Base-by-base conservation (phyloP, 2,888 invertebrate species). In the Heliconius ethilla region DNA sequence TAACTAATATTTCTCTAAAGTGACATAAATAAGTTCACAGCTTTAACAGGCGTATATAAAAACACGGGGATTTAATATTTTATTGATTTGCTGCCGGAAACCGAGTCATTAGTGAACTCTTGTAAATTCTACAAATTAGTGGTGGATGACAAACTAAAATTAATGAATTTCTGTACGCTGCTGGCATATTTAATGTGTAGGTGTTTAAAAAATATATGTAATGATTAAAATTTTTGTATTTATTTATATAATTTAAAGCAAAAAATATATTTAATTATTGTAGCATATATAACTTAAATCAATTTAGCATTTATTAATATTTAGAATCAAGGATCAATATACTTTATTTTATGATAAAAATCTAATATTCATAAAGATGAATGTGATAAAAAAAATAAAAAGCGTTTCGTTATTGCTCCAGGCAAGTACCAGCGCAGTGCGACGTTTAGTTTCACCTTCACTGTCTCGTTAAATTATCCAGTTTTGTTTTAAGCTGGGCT, bases 121-220 rank as follows among this genome's bases (percentile, higher is more conserved):
- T 89, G 89, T 94, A 92, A 92, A 92, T 94, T 91, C 89, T 87
- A 93, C 92, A 92, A 93, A 94, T 94, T 93, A 92, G 91, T 90
- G 86, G 88, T 84, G 89, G 93, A 92, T 92, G 93, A 93, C 93
- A 94, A 91, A 93, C 89, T 90, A 89, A 92, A 89, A 94, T 94
- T 93, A 92, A 94, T 93, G 91, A 86, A 84, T 83, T 86, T 86
- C 87, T 85, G 89, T 88, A 85, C 83, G 86, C 67, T 62, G 25
- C 37, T 33, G 87, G 85, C 85, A 85, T 81, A 92, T 92, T 92
- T 90, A 88, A 87, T 86, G 85, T 87, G 83, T 84, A 86, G 83
- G 85, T 90, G 82, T 2, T 62, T 18, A 10, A 37, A 62, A 62
- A 40, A 37, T 25, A 55, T 13, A n/a, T 27, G 7, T 27, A 51